These are phyloP conservation scores for Apostichopus parvimensis DNA, from an alignment of 35 echinoderm and acorn worm genomes.

Conservation along the genomic window DNA sequence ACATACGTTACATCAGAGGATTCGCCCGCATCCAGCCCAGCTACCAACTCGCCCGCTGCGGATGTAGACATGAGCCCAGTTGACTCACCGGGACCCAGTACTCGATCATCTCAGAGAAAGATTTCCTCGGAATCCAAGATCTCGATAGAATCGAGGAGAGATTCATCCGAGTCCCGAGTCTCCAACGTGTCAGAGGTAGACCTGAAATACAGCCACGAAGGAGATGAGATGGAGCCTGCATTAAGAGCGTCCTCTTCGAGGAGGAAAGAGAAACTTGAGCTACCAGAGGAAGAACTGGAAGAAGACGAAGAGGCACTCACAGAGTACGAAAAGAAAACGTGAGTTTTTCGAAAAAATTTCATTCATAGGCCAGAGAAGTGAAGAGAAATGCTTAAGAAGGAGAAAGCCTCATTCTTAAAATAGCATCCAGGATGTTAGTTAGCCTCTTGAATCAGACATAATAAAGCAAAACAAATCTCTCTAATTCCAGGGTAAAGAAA, in stretches of 20 bases:
- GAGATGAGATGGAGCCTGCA: conserved; percentile 25
- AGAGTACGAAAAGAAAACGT: conserved; percentile 26
- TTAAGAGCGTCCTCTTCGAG: neutral
- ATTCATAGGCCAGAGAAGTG: too few species aligned
- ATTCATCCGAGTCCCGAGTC: conserved; percentile 27
- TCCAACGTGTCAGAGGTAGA: conserved; percentile 33
- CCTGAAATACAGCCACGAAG: conserved; percentile 20
- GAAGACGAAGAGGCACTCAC: conserved; percentile 1
- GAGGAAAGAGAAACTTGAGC: neutral
- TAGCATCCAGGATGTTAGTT: too few species aligned
- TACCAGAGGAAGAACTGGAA: neutral
- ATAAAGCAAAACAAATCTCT: too few species aligned
- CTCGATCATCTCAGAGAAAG: conserved; percentile 43
- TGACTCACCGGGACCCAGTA: conserved; percentile 37
- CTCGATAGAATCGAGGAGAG: conserved; percentile 37
- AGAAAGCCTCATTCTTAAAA: too few species aligned
- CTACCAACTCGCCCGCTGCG: conserved; percentile 39
- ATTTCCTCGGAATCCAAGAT: conserved; percentile 37
- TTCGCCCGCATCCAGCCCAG: conserved; percentile 46
- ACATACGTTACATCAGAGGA: conserved; percentile 33
- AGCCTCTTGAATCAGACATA: too few species aligned
- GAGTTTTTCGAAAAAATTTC: neutral
- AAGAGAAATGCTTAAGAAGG: too few species aligned
- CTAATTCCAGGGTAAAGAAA: too few species aligned
- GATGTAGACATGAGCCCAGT: conserved; percentile 33